These are phyloP conservation scores for Drosophila subpulchrella DNA, from an alignment of 1,140 invertebrate species.

Conservation along the genomic window DNA sequence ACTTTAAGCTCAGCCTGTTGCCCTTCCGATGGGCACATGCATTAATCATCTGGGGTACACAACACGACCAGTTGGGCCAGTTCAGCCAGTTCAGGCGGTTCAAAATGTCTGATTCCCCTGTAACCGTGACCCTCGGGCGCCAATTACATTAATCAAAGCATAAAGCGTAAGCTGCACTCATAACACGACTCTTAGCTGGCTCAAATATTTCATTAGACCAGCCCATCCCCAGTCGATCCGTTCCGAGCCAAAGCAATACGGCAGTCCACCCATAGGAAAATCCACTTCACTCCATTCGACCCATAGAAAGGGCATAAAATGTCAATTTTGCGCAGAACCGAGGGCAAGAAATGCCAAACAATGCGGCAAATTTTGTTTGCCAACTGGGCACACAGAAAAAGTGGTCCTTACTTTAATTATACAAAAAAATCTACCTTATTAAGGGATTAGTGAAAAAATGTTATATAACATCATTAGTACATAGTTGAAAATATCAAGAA, in stretches of 20 bases:
- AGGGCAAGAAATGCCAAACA: slow-evolving; percentile 28
- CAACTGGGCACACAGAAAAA: slow-evolving; percentile 7
- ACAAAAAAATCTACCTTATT: too few species aligned
- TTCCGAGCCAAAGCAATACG: not conserved
- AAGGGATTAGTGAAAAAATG: too few species aligned
- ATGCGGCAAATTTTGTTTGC: slow-evolving; percentile 55
- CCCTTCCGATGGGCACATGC: slow-evolving; percentile 11
- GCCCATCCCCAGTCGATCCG: slow-evolving; percentile 1
- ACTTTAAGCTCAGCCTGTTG: slow-evolving; percentile 38
- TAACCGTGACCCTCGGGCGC: slow-evolving; percentile 41
- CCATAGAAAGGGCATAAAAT: slow-evolving; percentile 60
- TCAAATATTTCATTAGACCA: slow-evolving; percentile 69
- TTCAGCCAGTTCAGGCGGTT: slow-evolving; percentile 23
- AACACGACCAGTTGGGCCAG: slow-evolving; percentile 2
- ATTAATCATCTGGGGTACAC: slow-evolving; percentile 73
- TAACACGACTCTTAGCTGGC: slow-evolving; percentile 41
- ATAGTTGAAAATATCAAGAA: too few species aligned
- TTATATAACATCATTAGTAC: too few species aligned
- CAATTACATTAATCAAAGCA: slow-evolving; percentile 78
- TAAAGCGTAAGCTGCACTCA: slow-evolving; percentile 53
- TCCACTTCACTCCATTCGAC: slow-evolving; percentile 20
- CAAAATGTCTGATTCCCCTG: slow-evolving; percentile 51
- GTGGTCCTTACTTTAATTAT: not conserved
- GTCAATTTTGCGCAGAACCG: slow-evolving; percentile 53
- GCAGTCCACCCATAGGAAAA: slow-evolving; percentile 8